Evolutionary conservation across 1,140 invertebrate genomes (phyloP).

Genomic region (Aphelenchoides besseyi): DNA sequence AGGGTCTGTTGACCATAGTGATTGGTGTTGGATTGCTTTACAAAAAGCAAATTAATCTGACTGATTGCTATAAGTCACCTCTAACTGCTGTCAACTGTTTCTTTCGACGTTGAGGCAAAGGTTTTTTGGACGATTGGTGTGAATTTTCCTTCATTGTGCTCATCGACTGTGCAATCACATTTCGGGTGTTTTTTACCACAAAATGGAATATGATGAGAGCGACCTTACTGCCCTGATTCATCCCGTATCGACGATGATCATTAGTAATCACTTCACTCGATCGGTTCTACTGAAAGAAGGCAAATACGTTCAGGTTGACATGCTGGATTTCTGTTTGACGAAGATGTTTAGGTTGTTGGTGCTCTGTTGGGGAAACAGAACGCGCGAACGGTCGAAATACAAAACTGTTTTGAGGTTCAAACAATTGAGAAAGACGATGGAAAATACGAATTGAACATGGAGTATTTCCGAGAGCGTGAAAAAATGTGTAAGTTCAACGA

Average conservation of each 20-base stretch:
- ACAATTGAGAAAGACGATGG: conserved; percentile 17
- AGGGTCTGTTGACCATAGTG: not conserved
- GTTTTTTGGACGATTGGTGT: too few relatives aligned
- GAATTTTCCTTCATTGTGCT: too few relatives aligned
- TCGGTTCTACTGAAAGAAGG: conserved; percentile 36
- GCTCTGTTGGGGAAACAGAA: conserved; percentile 44
- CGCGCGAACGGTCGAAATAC: conserved; percentile 35
- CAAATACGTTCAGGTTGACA: conserved; percentile 19
- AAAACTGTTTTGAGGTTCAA: conserved; percentile 41
- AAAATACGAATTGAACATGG: conserved; percentile 31
- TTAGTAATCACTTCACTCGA: conserved; percentile 48
- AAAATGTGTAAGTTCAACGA: conserved; percentile 30
- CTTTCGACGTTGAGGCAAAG: too few relatives aligned
- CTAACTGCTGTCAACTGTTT: too few relatives aligned
- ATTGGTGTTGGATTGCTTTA: too few relatives aligned
- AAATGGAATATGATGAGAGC: conserved; percentile 5
- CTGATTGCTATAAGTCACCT: too few relatives aligned
- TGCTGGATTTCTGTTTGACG: conserved; percentile 7
- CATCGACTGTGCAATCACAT: too few relatives aligned
- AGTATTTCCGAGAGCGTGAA: conserved; percentile 44
- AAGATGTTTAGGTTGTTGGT: conserved; percentile 32
- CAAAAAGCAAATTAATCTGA: too few relatives aligned
- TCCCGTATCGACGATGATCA: conserved; percentile 35
- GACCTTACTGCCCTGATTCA: conserved; percentile 31
- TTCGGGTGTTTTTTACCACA: too few relatives aligned